Percentiles rank a stretch among this genome's conserved stretches.
phyloP scores from a whole-genome alignment of 2,888 invertebrate genomes.

The Gari tellinella region DNA sequence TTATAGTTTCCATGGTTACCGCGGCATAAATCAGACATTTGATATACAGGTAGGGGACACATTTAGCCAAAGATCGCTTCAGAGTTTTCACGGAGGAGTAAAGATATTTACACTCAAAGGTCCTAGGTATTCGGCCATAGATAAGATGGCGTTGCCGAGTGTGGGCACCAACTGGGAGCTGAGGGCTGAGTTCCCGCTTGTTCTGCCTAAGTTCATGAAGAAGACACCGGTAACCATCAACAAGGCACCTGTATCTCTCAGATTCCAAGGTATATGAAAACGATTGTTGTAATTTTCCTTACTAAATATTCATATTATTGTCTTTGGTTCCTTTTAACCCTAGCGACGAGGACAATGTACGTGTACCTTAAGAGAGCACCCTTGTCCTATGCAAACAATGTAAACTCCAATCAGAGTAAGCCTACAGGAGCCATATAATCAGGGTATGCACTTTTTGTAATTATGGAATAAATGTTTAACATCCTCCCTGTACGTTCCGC shows the following conservation, averaged over 20 bases:
- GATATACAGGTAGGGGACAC: conserved; percentile 40
- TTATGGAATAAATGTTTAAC: too few species aligned
- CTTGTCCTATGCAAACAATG: background rate
- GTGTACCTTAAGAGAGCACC: background rate
- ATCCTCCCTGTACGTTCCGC: too few species aligned
- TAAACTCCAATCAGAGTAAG: too few species aligned
- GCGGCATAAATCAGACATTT: conserved; percentile 35
- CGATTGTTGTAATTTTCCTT: background rate
- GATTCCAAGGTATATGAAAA: conserved; percentile 36
- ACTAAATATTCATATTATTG: too few species aligned
- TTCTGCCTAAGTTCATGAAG: conserved; percentile 47
- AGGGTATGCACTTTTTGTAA: too few species aligned
- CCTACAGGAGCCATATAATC: too few species aligned
- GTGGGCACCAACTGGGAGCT: conserved; percentile 39
- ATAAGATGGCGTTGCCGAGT: conserved; percentile 22
- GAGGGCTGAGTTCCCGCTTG: conserved; percentile 38
- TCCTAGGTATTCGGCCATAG: conserved; percentile 14
- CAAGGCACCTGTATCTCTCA: conserved; percentile 39
- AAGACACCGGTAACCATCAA: conserved; percentile 33
- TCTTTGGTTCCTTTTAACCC: too few species aligned
- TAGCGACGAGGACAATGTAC: background rate
- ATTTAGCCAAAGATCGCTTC: conserved; percentile 44
- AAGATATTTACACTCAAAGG: conserved; percentile 34
- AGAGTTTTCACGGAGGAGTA: conserved; percentile 43
- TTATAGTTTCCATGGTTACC: conserved; percentile 48